These are phyloP conservation scores for Diabrotica balteata DNA, from an alignment of 2,888 invertebrate genomes.

Conservation along the genomic window DNA sequence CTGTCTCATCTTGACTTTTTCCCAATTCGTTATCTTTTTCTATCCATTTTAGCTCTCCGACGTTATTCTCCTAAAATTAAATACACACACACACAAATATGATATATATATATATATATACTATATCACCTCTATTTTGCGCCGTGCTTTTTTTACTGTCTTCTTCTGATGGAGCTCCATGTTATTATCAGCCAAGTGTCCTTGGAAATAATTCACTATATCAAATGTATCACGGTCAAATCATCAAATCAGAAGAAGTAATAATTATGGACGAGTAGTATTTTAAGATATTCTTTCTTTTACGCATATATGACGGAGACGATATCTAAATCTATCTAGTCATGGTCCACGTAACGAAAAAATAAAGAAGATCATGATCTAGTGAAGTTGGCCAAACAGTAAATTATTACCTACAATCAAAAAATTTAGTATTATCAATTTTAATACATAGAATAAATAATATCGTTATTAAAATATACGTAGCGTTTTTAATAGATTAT, in stretches of 20 bases:
- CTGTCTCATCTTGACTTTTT: constrained; percentile 49
- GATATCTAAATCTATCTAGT: constrained; percentile 54
- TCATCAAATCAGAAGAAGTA: constrained; percentile 5
- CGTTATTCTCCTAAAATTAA: constrained; percentile 47
- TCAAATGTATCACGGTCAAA: constrained; percentile 53
- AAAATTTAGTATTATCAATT: too few species aligned
- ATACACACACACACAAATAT: too few species aligned
- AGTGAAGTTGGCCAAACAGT: constrained; percentile 32
- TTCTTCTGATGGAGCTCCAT: constrained; percentile 66
- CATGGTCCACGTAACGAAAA: too few species aligned
- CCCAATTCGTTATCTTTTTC: constrained; percentile 54
- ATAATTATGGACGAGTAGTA: constrained; percentile 25
- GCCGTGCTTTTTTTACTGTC: constrained; percentile 81
- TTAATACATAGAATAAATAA: too few species aligned
- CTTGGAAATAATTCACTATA: constrained; percentile 58
- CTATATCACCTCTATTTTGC: constrained; percentile 68
- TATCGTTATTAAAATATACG: too few species aligned
- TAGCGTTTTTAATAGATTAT: too few species aligned
- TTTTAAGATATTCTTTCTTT: constrained; percentile 43
- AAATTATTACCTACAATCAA: too few species aligned
- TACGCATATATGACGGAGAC: constrained; percentile 52
- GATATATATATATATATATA: not conserved
- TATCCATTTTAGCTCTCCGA: constrained; percentile 38
- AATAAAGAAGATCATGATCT: constrained; percentile 34
- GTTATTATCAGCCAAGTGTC: constrained; percentile 53